These are phyloP conservation scores for Eublepharis macularius DNA, from an alignment of 2,113 vertebrate species.

Conservation along the genomic window DNA sequence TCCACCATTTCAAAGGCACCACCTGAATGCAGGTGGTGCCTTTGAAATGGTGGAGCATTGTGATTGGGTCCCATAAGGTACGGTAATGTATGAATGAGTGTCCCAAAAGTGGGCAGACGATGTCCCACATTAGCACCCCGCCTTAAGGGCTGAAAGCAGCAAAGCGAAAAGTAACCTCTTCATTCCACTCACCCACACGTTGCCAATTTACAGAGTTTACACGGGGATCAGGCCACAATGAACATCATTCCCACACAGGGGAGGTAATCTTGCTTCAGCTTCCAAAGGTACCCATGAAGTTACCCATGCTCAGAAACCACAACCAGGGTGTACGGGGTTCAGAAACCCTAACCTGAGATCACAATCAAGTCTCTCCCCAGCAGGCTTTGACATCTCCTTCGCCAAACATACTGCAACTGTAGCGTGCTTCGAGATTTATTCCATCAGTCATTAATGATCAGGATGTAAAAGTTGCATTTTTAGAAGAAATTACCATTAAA, in stretches of 20 bases:
- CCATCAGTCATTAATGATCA: neutral
- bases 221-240: neutral
- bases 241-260: neutral
- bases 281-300: neutral
- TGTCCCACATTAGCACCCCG: no score
- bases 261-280: neutral
- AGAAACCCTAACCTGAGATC: no score
- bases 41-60: neutral
- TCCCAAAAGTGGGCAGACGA: no score
- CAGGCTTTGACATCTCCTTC: neutral
- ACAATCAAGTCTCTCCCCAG: neutral
- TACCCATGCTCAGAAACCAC: neutral
- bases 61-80: no score
- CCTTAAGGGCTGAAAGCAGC: neutral
- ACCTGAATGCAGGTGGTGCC: neutral
- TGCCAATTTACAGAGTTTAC: neutral
- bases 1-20: neutral
- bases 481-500: slow-evolving; percentile 44
- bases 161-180: neutral
- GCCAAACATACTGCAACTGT: neutral
- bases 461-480: neutral
- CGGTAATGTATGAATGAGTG: neutral
- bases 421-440: neutral
- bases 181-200: neutral
- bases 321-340: no score